Evolutionary conservation across 1,140 invertebrate genomes (phyloP), one percentile per base, ranked within the genome.

Genomic region (Plodia interpunctella): DNA sequence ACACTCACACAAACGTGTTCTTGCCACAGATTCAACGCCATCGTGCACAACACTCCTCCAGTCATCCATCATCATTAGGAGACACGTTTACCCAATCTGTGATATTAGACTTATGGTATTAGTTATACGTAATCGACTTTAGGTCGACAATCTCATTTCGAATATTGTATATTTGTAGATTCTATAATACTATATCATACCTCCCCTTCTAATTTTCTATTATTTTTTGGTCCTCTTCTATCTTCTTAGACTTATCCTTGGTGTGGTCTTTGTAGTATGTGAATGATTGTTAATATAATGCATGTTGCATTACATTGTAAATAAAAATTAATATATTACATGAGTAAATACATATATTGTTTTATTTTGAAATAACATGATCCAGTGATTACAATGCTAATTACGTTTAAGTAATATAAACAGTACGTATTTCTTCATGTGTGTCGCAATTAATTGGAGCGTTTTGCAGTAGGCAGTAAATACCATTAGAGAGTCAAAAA

Each of bases 31-130:
- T 88, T 88, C 78, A 88, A 88, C 76, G 85, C 85, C 30, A 72
- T 88, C 51, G 85, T 88, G 15, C 85, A 88, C 78, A 88, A 86
- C 78, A 63, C 83, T 35, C 80, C 85, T 19, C 85, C 85, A 30
- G 83, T 86, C 54, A 85, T 86, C 74, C 86, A 88, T 77, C 82
- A 88, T 68, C 85, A 88, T 85, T 88, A 88, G 60, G 60, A 56
- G 63, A 61, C 61, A 58, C 57, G 55, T 62, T 65, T 64, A 59
- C 57, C 60, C 66, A 74, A 72, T 62, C 80, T 88, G 85, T 86
- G 85, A 88, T 88, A 88, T 79, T 87, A 86, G 80, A 65, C 55
- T 66, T 80, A 78, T 53, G 13, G 38, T 15, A 21, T 53, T 53
- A 53, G 51, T 53, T 28, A 25, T 51, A 53, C 21, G 49, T 51